These are phyloP conservation scores for Tachysurus fulvidraco DNA, from an alignment of 2,113 vertebrate species.

Conservation along the genomic window DNA sequence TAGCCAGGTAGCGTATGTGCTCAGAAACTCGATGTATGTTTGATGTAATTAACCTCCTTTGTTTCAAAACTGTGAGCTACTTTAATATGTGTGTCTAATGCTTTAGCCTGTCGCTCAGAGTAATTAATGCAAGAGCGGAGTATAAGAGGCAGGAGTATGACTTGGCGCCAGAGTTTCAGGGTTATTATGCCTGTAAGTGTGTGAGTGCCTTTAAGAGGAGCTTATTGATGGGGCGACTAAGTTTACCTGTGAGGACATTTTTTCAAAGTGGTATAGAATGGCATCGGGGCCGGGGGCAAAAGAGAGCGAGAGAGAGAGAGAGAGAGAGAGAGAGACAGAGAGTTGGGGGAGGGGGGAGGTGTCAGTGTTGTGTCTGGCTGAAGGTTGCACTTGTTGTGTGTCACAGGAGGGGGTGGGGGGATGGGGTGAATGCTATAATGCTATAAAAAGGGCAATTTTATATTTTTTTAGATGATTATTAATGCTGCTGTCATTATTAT, in stretches of 20 bases:
- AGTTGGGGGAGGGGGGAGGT: conserved; percentile 43
- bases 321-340: conserved; percentile 10
- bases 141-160: background rate
- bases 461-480: background rate
- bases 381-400: conserved; percentile 70
- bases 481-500: background rate
- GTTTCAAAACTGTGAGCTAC: background rate
- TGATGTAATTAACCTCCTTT: background rate
- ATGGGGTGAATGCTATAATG: background rate
- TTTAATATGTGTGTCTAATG: background rate
- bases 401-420: conserved; percentile 37
- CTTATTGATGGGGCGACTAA: conserved; percentile 31
- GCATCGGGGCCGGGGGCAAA: conserved; percentile 35
- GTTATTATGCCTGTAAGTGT: conserved; percentile 1
- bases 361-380: conserved; percentile 75
- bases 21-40: background rate
- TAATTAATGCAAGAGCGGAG: background rate
- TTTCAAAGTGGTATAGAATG: conserved; percentile 67
- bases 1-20: conserved; percentile 25
- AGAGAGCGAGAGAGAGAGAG: conserved; percentile 4
- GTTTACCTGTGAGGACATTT: conserved; percentile 70
- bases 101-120: conserved; percentile 15
- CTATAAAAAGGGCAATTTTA: conserved; percentile 14
- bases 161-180: conserved; percentile 23
- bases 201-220: conserved; percentile 19